Conservation (phyloP, 2,113 vertebrate genomes). For the Felis catus region DNA sequence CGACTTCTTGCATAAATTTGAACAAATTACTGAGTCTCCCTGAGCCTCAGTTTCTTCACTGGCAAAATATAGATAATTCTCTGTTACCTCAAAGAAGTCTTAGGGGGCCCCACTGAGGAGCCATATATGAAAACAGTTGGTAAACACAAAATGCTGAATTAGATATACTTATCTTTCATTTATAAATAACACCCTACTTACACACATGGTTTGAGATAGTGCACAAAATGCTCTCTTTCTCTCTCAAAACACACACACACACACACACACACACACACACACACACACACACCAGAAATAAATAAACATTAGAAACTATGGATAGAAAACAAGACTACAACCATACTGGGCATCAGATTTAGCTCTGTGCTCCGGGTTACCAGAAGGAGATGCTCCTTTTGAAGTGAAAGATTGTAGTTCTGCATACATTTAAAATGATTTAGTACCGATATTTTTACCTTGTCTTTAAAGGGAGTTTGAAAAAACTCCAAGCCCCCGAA, state of each 20-base stretch:
- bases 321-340: not conserved
- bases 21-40: not conserved
- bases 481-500: not conserved
- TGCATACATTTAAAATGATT: not conserved
- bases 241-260: not conserved
- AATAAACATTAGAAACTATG: not conserved
- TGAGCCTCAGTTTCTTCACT: constrained; percentile 2
- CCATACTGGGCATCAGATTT: not conserved
- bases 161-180: not conserved
- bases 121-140: not conserved
- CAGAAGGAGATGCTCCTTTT: not conserved
- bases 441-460: not conserved
- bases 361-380: not conserved
- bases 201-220: not conserved
- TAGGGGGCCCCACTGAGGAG: not conserved
- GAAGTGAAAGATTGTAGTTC: not conserved
- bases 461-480: not conserved
- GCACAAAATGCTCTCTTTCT: not conserved
- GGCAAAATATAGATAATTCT: not conserved
- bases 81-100: not conserved
- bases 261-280: too few species aligned
- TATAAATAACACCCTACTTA: not conserved
- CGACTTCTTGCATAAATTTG: not conserved
- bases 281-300: not conserved
- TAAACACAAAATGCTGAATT: not conserved